A percentile compares a stretch with the other conserved stretches of the same genome.
Evolutionary conservation across 2,113 vertebrate genomes (phyloP).

Genomic region (Forbesichthys agassizii): DNA sequence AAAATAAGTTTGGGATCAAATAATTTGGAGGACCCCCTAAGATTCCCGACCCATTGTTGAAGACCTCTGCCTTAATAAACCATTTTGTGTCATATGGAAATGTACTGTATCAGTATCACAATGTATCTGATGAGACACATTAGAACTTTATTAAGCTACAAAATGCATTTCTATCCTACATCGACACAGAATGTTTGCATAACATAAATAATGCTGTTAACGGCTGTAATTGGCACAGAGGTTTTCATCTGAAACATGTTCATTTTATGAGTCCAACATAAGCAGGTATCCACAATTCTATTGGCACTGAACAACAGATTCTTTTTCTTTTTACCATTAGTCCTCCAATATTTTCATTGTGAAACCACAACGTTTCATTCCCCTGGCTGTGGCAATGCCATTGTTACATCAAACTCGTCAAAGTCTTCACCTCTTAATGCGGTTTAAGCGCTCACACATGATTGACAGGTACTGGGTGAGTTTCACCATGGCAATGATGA

Average conservation of each 20-base stretch:
- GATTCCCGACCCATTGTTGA: too few relatives aligned
- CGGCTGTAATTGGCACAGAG: too few relatives aligned
- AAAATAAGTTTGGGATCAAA: too few relatives aligned
- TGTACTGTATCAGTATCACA: background rate
- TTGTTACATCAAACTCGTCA: background rate
- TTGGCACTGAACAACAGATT: slow-evolving; percentile 32
- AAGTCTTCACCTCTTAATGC: slow-evolving; percentile 84
- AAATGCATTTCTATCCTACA: background rate
- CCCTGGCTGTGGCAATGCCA: background rate
- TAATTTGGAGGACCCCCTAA: too few relatives aligned
- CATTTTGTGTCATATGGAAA: too few relatives aligned
- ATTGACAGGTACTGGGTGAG: slow-evolving; percentile 94
- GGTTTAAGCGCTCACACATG: slow-evolving; percentile 85
- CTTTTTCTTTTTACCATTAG: slow-evolving; percentile 47
- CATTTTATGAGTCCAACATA: slow-evolving; percentile 14
- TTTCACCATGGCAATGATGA: slow-evolving; percentile 92
- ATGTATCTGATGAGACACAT: background rate
- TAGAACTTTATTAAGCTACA: background rate
- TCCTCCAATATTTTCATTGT: too few relatives aligned
- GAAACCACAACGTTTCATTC: background rate
- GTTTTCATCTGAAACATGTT: background rate
- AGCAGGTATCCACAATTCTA: slow-evolving; percentile 78
- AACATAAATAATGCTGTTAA: background rate
- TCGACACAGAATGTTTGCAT: background rate
- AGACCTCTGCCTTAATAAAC: too few relatives aligned